Conservation (phyloP, 2,888 invertebrate genomes). For the Drosophila falleni region DNA sequence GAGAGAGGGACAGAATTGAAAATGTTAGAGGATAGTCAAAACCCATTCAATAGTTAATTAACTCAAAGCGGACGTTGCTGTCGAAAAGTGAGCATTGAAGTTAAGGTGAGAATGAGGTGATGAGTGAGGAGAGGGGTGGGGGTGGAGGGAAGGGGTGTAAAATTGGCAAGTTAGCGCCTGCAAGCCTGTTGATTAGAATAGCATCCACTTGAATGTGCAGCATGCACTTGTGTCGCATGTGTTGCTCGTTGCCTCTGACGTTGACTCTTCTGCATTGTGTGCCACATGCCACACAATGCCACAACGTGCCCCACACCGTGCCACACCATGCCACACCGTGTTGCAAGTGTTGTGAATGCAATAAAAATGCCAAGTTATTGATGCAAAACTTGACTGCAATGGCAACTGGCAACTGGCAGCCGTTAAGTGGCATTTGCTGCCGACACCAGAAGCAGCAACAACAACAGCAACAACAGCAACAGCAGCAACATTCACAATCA, state of each 20-base stretch:
- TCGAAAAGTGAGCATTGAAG: background rate
- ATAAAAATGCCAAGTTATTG: slow-evolving; percentile 64
- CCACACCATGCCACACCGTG: background rate
- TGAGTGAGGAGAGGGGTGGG: background rate
- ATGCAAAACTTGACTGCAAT: slow-evolving; percentile 45
- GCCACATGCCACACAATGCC: background rate
- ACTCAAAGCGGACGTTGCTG: background rate
- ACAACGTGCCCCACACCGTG: background rate
- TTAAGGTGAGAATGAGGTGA: background rate
- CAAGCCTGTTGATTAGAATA: slow-evolving; percentile 56
- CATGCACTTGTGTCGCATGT: slow-evolving; percentile 18
- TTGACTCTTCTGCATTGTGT: slow-evolving; percentile 4
- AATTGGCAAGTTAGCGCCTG: slow-evolving; percentile 9
- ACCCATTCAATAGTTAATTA: slow-evolving; percentile 15
- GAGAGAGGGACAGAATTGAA: no score
- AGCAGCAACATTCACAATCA: background rate
- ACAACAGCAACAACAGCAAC: slow-evolving; percentile 1
- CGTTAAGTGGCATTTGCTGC: slow-evolving; percentile 25
- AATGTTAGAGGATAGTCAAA: no score
- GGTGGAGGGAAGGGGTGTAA: background rate
- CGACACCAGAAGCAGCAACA: slow-evolving; percentile 6
- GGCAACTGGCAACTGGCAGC: slow-evolving; percentile 6
- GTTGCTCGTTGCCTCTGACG: background rate
- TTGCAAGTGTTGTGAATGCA: slow-evolving; percentile 19
- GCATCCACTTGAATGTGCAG: slow-evolving; percentile 14